These are phyloP conservation scores for Odontomachus brunneus DNA, from an alignment of 1,140 invertebrate genomes.

Conservation along the genomic window DNA sequence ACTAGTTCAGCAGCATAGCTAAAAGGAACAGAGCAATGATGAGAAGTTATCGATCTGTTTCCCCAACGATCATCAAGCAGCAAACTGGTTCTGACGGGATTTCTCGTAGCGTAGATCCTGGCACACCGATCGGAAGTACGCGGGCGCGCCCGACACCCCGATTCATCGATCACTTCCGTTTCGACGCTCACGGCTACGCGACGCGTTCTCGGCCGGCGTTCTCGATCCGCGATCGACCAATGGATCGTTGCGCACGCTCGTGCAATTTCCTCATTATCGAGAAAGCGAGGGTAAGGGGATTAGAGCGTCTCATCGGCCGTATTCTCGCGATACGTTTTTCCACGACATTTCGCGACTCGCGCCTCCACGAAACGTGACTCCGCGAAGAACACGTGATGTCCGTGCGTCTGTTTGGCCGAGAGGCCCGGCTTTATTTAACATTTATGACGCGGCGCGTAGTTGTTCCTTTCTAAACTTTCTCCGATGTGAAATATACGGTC, in stretches of 20 bases:
- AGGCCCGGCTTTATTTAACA: constrained; percentile 54
- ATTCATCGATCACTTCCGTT: constrained; percentile 49
- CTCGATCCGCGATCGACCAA: constrained; percentile 39
- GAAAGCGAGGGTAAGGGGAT: constrained; percentile 70
- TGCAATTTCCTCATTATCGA: constrained; percentile 75
- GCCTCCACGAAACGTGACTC: constrained; percentile 47
- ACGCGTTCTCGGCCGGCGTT: constrained; percentile 28
- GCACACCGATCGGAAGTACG: constrained; percentile 45
- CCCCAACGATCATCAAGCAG: too few species aligned
- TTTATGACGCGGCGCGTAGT: constrained; percentile 48
- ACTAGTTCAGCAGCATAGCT: too few species aligned
- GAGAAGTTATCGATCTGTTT: too few species aligned
- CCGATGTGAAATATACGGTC: constrained; percentile 43
- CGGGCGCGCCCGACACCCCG: not conserved
- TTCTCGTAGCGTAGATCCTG: too few species aligned
- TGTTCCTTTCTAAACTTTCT: constrained; percentile 61
- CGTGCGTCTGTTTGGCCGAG: not conserved
- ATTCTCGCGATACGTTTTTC: constrained; percentile 51
- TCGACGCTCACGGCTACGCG: constrained; percentile 35
- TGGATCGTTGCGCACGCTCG: constrained; percentile 39
- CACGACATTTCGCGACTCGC: constrained; percentile 43
- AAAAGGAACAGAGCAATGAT: too few species aligned
- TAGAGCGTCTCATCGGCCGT: not conserved
- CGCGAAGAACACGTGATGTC: constrained; percentile 27
- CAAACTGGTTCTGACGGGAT: too few species aligned